phyloP scores from a whole-genome alignment of 1,140 invertebrate species.

The Drosophila serrata region DNA sequence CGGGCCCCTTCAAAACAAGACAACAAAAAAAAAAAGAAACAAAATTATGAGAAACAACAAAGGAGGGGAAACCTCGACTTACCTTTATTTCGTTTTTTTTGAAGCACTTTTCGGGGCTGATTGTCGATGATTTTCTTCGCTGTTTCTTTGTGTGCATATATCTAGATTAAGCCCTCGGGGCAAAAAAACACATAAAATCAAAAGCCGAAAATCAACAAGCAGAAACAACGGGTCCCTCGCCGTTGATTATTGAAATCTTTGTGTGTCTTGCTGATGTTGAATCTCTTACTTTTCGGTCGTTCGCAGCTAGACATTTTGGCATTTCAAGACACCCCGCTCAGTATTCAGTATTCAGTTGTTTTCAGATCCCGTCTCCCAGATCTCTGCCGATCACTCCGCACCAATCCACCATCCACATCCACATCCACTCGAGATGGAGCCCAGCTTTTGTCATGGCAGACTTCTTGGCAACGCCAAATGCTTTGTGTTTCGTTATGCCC shows the following conservation, averaged over 20 bases:
- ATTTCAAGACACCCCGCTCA: constrained; percentile 66
- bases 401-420: constrained; percentile 10
- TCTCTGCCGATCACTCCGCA: constrained; percentile 22
- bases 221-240: constrained; percentile 44
- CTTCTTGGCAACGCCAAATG: constrained; percentile 81
- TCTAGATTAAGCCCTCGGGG: constrained; percentile 78
- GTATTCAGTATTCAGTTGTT: too few relatives aligned
- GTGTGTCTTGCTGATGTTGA: constrained; percentile 47
- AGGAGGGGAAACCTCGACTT: constrained; percentile 59
- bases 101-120: constrained; percentile 69
- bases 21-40: constrained; percentile 21
- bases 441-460: constrained; percentile 78
- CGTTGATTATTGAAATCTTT: constrained; percentile 82
- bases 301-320: constrained; percentile 82
- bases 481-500: constrained; percentile 64
- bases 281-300: constrained; percentile 63
- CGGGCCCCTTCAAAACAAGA: constrained; percentile 24
- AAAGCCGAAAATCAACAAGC: constrained; percentile 48
- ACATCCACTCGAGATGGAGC: constrained; percentile 15
- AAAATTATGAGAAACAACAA: constrained; percentile 44
- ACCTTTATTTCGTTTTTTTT: constrained; percentile 49
- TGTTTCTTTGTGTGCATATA: constrained; percentile 53
- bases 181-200: constrained; percentile 45
- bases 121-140: constrained; percentile 62
- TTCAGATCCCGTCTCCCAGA: constrained; percentile 29